phyloP scores from a whole-genome alignment of 2,113 vertebrate genomes.

The Solea solea region DNA sequence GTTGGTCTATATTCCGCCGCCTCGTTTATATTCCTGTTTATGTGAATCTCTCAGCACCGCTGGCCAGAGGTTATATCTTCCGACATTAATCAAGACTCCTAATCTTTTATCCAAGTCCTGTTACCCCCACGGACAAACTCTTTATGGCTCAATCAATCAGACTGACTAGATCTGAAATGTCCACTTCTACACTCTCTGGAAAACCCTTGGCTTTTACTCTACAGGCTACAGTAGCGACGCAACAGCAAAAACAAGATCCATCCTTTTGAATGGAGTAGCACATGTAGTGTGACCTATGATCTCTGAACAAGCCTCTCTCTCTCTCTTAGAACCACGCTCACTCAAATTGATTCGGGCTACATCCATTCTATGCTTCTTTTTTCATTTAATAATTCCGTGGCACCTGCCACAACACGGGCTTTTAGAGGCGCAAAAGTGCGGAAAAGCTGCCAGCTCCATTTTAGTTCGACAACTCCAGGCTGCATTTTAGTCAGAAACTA shows the following conservation, averaged over 20 bases:
- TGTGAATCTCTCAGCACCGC: constrained; percentile 63
- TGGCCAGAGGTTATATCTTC: constrained; percentile 61
- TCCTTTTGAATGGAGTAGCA: not conserved
- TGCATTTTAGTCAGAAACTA: too few relatives aligned
- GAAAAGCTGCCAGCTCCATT: too few relatives aligned
- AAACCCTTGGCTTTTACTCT: constrained; percentile 38
- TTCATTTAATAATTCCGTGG: too few relatives aligned
- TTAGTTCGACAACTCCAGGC: too few relatives aligned
- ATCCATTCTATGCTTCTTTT: too few relatives aligned
- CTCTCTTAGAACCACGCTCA: constrained; percentile 2
- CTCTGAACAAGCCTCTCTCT: constrained; percentile 10
- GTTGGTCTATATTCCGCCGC: constrained; percentile 34
- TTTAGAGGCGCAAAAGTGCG: too few relatives aligned
- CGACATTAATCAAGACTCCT: constrained; percentile 72
- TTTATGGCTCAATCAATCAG: constrained; percentile 77
- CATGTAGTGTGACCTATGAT: constrained; percentile 23
- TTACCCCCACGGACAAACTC: constrained; percentile 66
- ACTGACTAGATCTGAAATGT: constrained; percentile 67
- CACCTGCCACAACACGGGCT: too few relatives aligned
- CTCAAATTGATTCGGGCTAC: constrained; percentile 26
- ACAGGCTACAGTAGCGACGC: constrained; percentile 41
- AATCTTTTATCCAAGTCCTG: constrained; percentile 70
- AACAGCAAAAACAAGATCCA: not conserved
- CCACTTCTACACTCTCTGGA: constrained; percentile 43
- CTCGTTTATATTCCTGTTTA: constrained; percentile 35